Evolutionary conservation across 2,797 vertebrate species (phyloP), one percentile per base, ranked within the genome.

Genomic region (Myripristis murdjan): DNA sequence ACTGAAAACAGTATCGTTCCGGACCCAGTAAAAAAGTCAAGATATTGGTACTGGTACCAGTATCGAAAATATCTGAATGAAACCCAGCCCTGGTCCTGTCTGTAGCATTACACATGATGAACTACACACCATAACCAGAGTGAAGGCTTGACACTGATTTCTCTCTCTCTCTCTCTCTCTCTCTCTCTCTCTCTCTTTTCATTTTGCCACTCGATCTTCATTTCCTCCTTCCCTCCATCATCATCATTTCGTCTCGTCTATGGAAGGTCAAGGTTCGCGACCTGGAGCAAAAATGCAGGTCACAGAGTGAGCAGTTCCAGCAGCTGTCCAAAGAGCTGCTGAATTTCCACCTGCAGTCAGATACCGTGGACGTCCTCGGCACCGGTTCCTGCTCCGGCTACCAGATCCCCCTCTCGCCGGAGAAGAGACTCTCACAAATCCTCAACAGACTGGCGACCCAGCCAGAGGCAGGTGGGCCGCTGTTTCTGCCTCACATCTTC

Each of bases 201-300:
- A 47, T 33, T 1, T 56, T 52, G 5, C 0, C 15, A 35, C 33
- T 35, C 7, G 28, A 15, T 11, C 18, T 1, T 3, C n/a, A 10
- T 24, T 70, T 15, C 20, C 15, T 51, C 15, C 4, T 64, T 35
- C 47, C 2, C 3, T 7, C 15, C 24, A 58, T 58, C 16, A 44
- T 43, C 24, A 0, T 0, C 28, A 31, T 31, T 31, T 60, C 8
- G n/a, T 1, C 1, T 79, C 39, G 2, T 76, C 37, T 72, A 8
- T 84, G 35, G 28, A 91, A 99, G 97, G 95, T 95, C 90, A 98
- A 97, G 87, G 96, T 98, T 76, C 92, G 90, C 35, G 95, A 96
- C 93, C 93, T 98, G 81, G 96, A 97, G 89, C 94, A 95, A 91
- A 96, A 95, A 96, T 99, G 97, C 86, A 92, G 93, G 84, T 93